phyloP scores from a whole-genome alignment of 2,888 invertebrate genomes.

The Calameuta pallipes region DNA sequence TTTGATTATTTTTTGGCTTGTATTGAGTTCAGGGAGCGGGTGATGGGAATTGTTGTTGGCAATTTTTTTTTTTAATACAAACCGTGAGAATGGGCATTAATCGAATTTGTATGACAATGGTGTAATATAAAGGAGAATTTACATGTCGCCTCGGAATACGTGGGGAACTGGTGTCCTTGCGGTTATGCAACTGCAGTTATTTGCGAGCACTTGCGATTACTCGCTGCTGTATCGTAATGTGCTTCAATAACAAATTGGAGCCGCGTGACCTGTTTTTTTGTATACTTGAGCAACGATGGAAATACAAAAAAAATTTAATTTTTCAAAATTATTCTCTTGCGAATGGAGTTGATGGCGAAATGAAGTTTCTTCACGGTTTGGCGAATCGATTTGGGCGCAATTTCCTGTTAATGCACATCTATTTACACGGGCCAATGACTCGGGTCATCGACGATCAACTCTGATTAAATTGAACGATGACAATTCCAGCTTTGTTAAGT shows the following conservation, averaged over 20 bases:
- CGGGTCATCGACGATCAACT: constrained; percentile 18
- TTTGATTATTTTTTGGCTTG: not conserved
- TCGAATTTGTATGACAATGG: not conserved
- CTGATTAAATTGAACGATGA: constrained; percentile 21
- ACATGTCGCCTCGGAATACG: not conserved
- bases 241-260: not conserved
- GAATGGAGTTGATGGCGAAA: not conserved
- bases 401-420: constrained; percentile 39
- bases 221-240: not conserved
- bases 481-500: constrained; percentile 6
- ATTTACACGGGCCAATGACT: constrained; percentile 37
- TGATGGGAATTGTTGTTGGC: not conserved
- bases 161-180: not conserved
- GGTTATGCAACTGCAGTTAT: not conserved
- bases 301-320: not conserved
- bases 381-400: constrained; percentile 41
- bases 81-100: not conserved
- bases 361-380: constrained; percentile 34
- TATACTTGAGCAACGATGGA: not conserved
- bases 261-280: not conserved
- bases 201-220: not conserved
- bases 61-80: not conserved
- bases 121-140: not conserved
- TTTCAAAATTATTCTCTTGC: not conserved
- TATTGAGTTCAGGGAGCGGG: not conserved